These are phyloP conservation scores for Nemotelus pantherinus DNA, from an alignment of 2,888 invertebrate genomes.

Conservation along the genomic window DNA sequence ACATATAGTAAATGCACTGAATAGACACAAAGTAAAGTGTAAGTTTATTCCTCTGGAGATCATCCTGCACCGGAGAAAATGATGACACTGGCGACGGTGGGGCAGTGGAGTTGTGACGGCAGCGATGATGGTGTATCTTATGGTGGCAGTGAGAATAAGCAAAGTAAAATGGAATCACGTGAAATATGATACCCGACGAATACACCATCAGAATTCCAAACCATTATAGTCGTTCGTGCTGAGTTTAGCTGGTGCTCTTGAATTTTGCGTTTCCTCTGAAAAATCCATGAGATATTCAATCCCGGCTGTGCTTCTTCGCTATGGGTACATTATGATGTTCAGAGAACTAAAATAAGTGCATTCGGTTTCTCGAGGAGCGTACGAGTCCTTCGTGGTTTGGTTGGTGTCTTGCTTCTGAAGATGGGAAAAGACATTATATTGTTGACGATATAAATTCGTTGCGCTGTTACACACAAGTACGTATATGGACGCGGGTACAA, in stretches of 20 bases:
- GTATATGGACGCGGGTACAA: no score
- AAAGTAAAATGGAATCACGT: conserved; percentile 36
- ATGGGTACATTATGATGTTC: conserved; percentile 33
- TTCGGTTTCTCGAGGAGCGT: conserved; percentile 3
- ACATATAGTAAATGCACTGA: conserved; percentile 13
- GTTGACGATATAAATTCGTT: conserved; percentile 21
- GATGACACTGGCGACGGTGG: conserved; percentile 12
- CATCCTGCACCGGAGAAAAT: conserved; percentile 24
- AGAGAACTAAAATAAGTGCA: conserved; percentile 14
- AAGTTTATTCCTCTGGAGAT: conserved; percentile 36
- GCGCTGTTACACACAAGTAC: neutral
- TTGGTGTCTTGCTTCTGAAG: no score
- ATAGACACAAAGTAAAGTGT: conserved; percentile 30
- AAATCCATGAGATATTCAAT: conserved; percentile 39
- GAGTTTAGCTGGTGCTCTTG: conserved; percentile 22
- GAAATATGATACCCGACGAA: conserved; percentile 39
- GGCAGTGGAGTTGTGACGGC: neutral
- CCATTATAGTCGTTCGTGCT: conserved; percentile 33
- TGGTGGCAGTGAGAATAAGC: neutral
- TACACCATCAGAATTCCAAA: conserved; percentile 28
- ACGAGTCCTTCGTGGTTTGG: neutral
- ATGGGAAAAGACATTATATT: neutral
- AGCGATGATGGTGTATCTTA: conserved; percentile 3
- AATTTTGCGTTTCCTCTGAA: conserved; percentile 35
- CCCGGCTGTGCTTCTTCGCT: conserved; percentile 23